A percentile compares a stretch with the other conserved stretches of the same genome.
These are phyloP conservation scores for Latheticus oryzae DNA, from an alignment of 2,888 invertebrate genomes.

Conservation along the genomic window DNA sequence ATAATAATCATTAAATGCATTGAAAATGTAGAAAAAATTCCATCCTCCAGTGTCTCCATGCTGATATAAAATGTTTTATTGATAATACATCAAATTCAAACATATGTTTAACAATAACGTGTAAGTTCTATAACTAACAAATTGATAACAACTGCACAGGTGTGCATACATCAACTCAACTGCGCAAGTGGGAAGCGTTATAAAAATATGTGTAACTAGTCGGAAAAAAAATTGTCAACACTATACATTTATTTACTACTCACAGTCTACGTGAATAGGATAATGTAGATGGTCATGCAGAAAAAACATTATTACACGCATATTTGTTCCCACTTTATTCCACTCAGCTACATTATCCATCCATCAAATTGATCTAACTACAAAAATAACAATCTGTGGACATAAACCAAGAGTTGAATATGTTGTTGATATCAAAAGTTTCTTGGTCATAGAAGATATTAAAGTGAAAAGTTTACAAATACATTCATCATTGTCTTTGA, in stretches of 20 bases:
- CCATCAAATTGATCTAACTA: constrained; percentile 7
- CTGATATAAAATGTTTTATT: constrained; percentile 49
- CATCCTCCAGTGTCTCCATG: too few species aligned
- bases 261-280: constrained; percentile 36
- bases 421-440: constrained; percentile 15
- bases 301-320: too few species aligned
- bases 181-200: constrained; percentile 33
- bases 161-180: constrained; percentile 36
- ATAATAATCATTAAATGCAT: too few species aligned
- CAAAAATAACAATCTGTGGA: constrained; percentile 18
- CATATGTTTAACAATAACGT: constrained; percentile 42
- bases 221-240: constrained; percentile 31
- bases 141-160: constrained; percentile 40
- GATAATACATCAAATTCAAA: constrained; percentile 49
- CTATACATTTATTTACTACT: constrained; percentile 35
- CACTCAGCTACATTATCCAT: constrained; percentile 7
- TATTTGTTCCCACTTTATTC: too few species aligned
- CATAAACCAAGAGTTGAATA: constrained; percentile 10
- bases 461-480: constrained; percentile 23
- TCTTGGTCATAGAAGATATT: constrained; percentile 18
- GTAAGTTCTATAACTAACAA: constrained; percentile 41
- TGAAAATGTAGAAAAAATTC: too few species aligned
- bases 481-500: constrained; percentile 13
- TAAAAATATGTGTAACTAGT: constrained; percentile 36
- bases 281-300: constrained; percentile 14